phyloP scores from a whole-genome alignment of 2,797 vertebrate species.

The Epinephelus awoara region DNA sequence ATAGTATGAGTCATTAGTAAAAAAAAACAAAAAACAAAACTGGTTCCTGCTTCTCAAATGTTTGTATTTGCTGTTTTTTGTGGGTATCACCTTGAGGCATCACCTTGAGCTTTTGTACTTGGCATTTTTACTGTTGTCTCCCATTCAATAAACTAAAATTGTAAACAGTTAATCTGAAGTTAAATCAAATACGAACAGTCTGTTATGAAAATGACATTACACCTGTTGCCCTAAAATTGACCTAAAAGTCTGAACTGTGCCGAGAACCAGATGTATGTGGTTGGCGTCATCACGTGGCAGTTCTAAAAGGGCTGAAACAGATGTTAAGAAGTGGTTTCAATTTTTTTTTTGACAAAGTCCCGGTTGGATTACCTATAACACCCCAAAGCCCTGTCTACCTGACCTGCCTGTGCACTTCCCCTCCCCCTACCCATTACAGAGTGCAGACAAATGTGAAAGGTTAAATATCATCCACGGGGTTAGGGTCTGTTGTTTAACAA shows the following conservation, averaged over 20 bases:
- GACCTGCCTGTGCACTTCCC: slow-evolving; percentile 3
- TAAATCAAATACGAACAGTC: background rate
- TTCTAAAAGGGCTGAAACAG: slow-evolving; percentile 25
- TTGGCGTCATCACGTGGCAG: background rate
- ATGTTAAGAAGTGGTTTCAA: slow-evolving; percentile 23
- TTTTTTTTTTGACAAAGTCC: slow-evolving; percentile 24
- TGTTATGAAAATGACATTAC: background rate
- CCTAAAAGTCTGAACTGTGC: background rate
- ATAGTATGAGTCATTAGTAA: too few species aligned
- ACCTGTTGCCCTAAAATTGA: background rate
- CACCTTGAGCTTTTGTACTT: background rate
- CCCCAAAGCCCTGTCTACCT: slow-evolving; percentile 36
- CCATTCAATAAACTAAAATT: background rate
- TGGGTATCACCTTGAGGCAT: background rate
- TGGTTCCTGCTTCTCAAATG: background rate
- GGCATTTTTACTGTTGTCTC: too few species aligned
- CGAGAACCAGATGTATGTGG: slow-evolving; percentile 32
- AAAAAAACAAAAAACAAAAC: too few species aligned
- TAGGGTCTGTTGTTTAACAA: slow-evolving; percentile 61
- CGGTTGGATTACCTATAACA: slow-evolving; percentile 53
- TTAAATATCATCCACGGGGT: slow-evolving; percentile 63
- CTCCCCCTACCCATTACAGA: slow-evolving; percentile 39
- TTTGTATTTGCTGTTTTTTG: background rate
- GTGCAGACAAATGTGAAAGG: slow-evolving; percentile 65
- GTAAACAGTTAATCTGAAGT: background rate